Conservation (phyloP, 1,140 invertebrate species). For the Mylabris phalerata region DNA sequence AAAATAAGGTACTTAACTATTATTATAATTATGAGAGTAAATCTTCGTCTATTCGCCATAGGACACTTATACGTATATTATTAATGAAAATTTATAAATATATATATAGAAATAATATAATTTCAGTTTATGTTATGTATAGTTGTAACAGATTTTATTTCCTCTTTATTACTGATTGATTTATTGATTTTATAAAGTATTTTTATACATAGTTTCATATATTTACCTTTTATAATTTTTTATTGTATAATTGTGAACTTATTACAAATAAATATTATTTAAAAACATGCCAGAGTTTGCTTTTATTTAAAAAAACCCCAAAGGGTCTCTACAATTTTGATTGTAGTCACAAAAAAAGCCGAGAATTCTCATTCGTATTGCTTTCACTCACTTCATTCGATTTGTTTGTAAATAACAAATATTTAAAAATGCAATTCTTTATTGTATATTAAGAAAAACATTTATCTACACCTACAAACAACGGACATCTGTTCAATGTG, state of each 20-base stretch:
- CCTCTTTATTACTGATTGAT: slow-evolving; percentile 34
- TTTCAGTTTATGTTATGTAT: slow-evolving; percentile 40
- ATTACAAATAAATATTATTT: slow-evolving; percentile 23
- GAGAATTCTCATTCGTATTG: no score
- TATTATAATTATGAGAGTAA: slow-evolving; percentile 5
- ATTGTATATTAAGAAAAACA: no score
- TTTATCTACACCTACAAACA: background rate
- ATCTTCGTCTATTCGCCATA: slow-evolving; percentile 26
- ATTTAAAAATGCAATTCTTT: no score
- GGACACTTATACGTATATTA: slow-evolving; percentile 24
- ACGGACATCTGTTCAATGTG: background rate
- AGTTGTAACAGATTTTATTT: slow-evolving; percentile 41
- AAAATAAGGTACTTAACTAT: slow-evolving; percentile 21
- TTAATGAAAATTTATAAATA: background rate
- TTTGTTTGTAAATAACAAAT: no score
- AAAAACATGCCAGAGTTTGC: background rate
- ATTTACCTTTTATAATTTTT: slow-evolving; percentile 42
- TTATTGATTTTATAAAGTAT: slow-evolving; percentile 41
- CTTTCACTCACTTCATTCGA: no score
- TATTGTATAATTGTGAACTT: slow-evolving; percentile 25
- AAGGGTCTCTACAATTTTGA: no score
- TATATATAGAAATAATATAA: slow-evolving; percentile 9
- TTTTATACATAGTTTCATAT: slow-evolving; percentile 38
- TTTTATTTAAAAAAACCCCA: no score
- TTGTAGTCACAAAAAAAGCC: no score